Evolutionary conservation across 30 jellyfish, hydroid and myxozoan genomes (phyloP).

Genomic region (Aurelia sp.): DNA sequence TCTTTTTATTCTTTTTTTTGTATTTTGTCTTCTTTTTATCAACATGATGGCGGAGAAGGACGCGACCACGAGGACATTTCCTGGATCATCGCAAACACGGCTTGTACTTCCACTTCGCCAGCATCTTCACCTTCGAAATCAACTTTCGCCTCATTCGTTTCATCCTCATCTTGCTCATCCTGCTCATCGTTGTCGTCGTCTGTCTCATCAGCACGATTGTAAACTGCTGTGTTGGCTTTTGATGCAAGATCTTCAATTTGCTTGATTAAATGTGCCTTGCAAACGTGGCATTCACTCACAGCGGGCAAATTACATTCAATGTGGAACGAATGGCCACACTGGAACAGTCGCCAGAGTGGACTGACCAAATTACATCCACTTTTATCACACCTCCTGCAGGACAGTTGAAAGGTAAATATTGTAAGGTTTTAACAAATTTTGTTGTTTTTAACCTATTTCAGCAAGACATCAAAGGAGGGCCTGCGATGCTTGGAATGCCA

Average conservation of each 20-base stretch:
- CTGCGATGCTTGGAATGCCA: no score
- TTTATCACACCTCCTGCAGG: not conserved
- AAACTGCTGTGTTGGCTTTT: not conserved
- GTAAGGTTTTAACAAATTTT: no score
- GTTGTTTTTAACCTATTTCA: no score
- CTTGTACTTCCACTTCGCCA: not conserved
- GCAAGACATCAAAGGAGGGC: no score
- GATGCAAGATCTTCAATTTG: not conserved
- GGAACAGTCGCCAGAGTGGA: not conserved
- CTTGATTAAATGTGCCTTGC: not conserved
- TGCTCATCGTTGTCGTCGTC: not conserved
- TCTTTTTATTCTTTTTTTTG: no score
- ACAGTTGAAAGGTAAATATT: not conserved
- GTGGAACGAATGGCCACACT: not conserved
- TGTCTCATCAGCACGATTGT: not conserved
- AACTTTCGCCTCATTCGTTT: not conserved
- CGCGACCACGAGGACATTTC: constrained; percentile 4
- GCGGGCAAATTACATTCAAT: not conserved
- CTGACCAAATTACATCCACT: not conserved
- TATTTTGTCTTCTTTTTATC: not conserved
- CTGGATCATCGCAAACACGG: constrained; percentile 16
- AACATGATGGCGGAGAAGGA: not conserved
- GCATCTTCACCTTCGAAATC: not conserved
- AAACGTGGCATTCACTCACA: not conserved
- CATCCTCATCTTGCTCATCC: not conserved